Conservation (phyloP, 2,797 vertebrate species). For the Myotis daubentonii region DNA sequence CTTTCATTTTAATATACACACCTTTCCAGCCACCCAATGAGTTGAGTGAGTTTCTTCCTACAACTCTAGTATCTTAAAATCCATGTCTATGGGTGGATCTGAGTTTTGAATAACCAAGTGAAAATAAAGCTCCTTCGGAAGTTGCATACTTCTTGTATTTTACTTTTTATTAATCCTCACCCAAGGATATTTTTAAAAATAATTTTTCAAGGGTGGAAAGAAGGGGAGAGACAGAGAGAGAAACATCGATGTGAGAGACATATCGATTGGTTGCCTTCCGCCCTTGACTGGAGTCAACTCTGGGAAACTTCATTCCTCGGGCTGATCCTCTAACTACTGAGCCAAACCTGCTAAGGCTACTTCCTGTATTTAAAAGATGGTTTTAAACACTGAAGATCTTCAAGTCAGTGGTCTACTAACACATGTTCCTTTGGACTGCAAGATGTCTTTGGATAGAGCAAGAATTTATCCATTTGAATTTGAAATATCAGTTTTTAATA, state of each 20-base stretch:
- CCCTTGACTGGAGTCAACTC: too few relatives aligned
- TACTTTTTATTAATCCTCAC: not conserved
- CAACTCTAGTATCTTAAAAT: not conserved
- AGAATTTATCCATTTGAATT: conserved; percentile 39
- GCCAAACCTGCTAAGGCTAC: not conserved
- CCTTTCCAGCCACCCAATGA: not conserved
- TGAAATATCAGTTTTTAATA: not conserved
- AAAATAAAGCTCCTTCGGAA: conserved; percentile 7
- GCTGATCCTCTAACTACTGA: too few relatives aligned
- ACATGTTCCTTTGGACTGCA: not conserved
- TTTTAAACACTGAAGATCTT: conserved; percentile 15
- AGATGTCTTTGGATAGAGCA: conserved; percentile 9
- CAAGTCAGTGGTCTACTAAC: not conserved
- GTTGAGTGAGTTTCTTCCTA: not conserved
- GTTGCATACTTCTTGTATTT: not conserved
- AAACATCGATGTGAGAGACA: too few relatives aligned
- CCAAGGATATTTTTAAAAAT: too few relatives aligned
- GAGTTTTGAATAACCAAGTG: conserved; percentile 8
- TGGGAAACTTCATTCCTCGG: too few relatives aligned
- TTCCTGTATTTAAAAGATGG: not conserved
- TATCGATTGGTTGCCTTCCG: too few relatives aligned
- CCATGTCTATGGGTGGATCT: not conserved
- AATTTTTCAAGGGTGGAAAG: too few relatives aligned
- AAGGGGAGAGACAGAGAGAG: too few relatives aligned
- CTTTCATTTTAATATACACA: not conserved